Evolutionary conservation across 2,797 vertebrate genomes (phyloP).

Genomic region (Eospalax fontanierii): DNA sequence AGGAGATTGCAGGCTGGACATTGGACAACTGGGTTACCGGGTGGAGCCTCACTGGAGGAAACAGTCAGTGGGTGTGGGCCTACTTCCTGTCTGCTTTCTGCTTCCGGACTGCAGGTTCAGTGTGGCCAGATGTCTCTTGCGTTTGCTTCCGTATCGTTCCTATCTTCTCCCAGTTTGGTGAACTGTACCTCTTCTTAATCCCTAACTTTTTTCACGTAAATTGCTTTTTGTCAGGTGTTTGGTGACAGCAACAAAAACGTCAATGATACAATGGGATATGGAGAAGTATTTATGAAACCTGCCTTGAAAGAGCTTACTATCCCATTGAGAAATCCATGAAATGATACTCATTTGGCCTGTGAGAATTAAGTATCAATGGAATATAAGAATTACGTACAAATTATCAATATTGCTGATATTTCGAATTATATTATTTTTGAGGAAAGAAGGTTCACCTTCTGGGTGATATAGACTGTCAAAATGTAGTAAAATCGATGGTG

Average conservation of each 20-base stretch:
- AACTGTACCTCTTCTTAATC: background rate
- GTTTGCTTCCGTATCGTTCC: background rate
- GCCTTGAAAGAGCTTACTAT: background rate
- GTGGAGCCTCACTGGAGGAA: background rate
- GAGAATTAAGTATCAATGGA: slow-evolving; percentile 10
- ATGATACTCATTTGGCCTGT: background rate
- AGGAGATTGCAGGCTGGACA: background rate
- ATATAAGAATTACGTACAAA: slow-evolving; percentile 6
- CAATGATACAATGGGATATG: background rate
- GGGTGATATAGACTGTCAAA: background rate
- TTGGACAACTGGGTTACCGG: background rate
- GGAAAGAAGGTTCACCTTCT: background rate
- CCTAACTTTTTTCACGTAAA: background rate
- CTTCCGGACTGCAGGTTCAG: background rate
- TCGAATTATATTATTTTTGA: background rate
- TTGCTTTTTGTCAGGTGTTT: background rate
- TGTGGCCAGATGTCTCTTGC: background rate
- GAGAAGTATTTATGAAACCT: background rate
- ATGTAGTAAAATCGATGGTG: background rate
- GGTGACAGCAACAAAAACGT: background rate
- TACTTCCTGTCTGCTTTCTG: background rate
- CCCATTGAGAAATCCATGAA: slow-evolving; percentile 3
- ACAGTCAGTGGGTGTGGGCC: background rate
- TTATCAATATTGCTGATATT: background rate
- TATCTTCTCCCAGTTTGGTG: background rate